Evolutionary conservation across 2,888 invertebrate genomes (phyloP), one percentile per base, ranked within the genome.

Genomic region (Caenorhabditis virilis): DNA sequence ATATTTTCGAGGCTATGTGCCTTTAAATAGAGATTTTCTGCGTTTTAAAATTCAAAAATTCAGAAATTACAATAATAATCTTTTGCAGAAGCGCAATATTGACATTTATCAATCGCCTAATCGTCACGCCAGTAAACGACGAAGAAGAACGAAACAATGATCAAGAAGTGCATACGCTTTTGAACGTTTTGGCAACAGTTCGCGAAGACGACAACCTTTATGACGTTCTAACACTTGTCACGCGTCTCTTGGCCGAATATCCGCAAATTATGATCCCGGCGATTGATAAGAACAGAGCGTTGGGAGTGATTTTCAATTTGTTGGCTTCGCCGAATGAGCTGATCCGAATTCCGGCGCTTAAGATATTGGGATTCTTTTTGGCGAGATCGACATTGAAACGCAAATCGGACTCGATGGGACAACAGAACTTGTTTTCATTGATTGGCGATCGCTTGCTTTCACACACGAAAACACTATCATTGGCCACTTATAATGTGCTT

Each of bases 181-280:
- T 99, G 63, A 99, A 98, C 87, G 97, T 95, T 85, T 87, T 99
- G 77, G 93, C 95, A 27, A 97, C 95, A 63, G 92, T 95, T 88
- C 92, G 95, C 84, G 95, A 97, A 91, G 95, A 97, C 85, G 97
- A 98, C 85, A 98, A 98, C 85, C 88, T 98, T 63, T 93, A 95
- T 84, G 98, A 99, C 84, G 95, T 99, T 5, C 87, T 98, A 71
- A 93, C 95, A 87, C 92, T 95, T 90, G 87, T 95, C 77, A 95
- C 97, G 84, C 91, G 92, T 0, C 87, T 98, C 74, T 94, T 98
- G 92, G 92, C 94, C 9, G 97, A 98, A 85, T 95, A 97, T 85
- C 98, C 98, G 0, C 92, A 95, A 75, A 94, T 77, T 27, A 72
- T 79, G 75, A 95, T 98, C 76, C 98, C 98, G 36, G 94, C 68